Conservation (phyloP, 2,797 vertebrate species). For the Ctenopoma multispine region DNA sequence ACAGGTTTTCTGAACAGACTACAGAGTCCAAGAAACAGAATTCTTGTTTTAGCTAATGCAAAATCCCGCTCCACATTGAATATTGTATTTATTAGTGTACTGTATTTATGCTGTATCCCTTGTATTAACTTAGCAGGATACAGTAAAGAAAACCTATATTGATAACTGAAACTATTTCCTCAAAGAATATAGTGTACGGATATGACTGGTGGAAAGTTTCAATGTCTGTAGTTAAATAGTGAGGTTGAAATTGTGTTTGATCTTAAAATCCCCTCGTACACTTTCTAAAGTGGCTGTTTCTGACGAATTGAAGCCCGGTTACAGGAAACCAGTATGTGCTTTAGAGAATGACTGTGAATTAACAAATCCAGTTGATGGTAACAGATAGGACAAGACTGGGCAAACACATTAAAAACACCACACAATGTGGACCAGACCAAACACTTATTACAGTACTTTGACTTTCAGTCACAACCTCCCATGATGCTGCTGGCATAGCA, state of each 20-base stretch:
- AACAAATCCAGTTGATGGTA: conserved; percentile 62
- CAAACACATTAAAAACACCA: conserved; percentile 77
- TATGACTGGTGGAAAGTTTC: neutral
- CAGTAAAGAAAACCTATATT: neutral
- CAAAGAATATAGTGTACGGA: conserved; percentile 18
- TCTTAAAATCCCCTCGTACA: conserved; percentile 14
- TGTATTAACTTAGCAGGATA: conserved; percentile 14
- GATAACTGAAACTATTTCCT: conserved; percentile 5
- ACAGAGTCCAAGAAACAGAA: too few relatives aligned
- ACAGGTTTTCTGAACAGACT: neutral
- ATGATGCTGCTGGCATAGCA: conserved; percentile 77
- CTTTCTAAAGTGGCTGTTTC: conserved; percentile 36
- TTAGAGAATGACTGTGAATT: conserved; percentile 52
- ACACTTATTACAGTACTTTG: conserved; percentile 82
- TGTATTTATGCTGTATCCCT: conserved; percentile 1
- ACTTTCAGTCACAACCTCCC: conserved; percentile 75
- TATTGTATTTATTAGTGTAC: neutral
- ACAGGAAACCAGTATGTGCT: conserved; percentile 65
- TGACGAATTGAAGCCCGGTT: conserved; percentile 46
- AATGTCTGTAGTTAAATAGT: conserved; percentile 5
- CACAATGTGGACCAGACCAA: conserved; percentile 78
- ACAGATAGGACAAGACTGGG: conserved; percentile 76
- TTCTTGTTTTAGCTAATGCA: neutral
- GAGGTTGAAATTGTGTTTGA: neutral
- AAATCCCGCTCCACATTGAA: conserved; percentile 9